phyloP scores from a whole-genome alignment of 2,888 invertebrate species.

The Pandemis corylana region DNA sequence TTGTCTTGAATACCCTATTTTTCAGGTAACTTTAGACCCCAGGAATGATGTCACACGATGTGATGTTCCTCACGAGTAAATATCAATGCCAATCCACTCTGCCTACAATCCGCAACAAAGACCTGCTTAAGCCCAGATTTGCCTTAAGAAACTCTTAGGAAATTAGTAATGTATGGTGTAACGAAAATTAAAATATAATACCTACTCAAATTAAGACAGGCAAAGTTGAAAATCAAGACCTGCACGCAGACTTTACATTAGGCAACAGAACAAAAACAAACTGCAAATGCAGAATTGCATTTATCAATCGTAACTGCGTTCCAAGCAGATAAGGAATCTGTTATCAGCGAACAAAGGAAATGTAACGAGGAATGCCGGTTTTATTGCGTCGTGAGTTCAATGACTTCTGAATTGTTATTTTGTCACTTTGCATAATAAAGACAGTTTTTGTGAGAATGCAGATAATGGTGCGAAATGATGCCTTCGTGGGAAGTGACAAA shows the following conservation, averaged over 20 bases:
- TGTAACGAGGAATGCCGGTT: constrained; percentile 56
- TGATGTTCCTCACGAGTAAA: too few species aligned
- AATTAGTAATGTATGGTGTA: too few species aligned
- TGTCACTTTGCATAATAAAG: constrained; percentile 42
- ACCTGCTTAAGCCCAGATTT: too few species aligned
- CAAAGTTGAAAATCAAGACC: too few species aligned
- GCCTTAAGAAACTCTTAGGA: too few species aligned
- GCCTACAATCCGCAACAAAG: too few species aligned
- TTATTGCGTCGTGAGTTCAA: constrained; percentile 68
- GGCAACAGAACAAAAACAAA: not conserved
- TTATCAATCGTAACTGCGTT: constrained; percentile 33
- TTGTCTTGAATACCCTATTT: too few species aligned
- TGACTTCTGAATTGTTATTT: constrained; percentile 52
- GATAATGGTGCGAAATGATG: constrained; percentile 38
- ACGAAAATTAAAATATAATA: too few species aligned
- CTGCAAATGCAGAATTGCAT: constrained; percentile 33
- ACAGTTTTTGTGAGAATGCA: constrained; percentile 35
- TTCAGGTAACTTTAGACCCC: too few species aligned
- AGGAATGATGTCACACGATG: too few species aligned
- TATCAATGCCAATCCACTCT: too few species aligned
- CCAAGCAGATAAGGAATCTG: constrained; percentile 45
- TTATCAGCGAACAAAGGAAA: constrained; percentile 60
- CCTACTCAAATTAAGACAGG: too few species aligned
- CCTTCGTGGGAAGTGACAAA: constrained; percentile 30
- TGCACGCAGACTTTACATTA: not conserved